Conservation (phyloP, 2,113 vertebrate species). For the Gambusia affinis region DNA sequence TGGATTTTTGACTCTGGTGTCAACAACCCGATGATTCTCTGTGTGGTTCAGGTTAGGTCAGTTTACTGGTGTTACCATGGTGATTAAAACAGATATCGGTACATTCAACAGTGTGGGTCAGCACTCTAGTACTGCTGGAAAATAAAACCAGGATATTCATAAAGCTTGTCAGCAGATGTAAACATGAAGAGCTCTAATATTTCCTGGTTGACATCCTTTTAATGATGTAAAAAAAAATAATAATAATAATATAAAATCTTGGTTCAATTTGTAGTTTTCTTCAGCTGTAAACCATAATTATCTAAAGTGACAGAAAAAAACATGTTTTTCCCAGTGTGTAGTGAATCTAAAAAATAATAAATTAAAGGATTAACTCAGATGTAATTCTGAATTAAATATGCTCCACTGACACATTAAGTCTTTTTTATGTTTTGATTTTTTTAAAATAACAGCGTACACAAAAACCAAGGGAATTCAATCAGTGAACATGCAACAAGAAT, state of each 20-base stretch:
- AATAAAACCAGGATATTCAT: too few relatives aligned
- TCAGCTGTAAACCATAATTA: not conserved
- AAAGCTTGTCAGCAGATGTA: too few relatives aligned
- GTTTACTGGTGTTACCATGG: too few relatives aligned
- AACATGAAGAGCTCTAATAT: too few relatives aligned
- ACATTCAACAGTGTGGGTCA: too few relatives aligned
- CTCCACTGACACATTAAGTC: not conserved
- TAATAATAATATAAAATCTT: too few relatives aligned
- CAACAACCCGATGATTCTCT: too few relatives aligned
- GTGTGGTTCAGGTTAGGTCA: too few relatives aligned
- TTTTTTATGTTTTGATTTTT: slow-evolving; percentile 54
- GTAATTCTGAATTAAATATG: not conserved
- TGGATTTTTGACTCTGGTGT: too few relatives aligned
- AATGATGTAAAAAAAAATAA: not conserved
- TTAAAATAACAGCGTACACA: slow-evolving; percentile 41
- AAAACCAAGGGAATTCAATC: slow-evolving; percentile 44
- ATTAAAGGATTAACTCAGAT: not conserved
- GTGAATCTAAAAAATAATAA: not conserved
- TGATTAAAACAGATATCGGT: too few relatives aligned
- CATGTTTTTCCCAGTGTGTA: not conserved
- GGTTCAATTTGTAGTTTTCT: not conserved
- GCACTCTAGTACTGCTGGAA: too few relatives aligned
- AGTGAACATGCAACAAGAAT: slow-evolving; percentile 58
- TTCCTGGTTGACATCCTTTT: not conserved
- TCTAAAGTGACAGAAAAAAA: not conserved